Conservation (phyloP, 2,797 vertebrate species). For the Channallabes apus region DNA sequence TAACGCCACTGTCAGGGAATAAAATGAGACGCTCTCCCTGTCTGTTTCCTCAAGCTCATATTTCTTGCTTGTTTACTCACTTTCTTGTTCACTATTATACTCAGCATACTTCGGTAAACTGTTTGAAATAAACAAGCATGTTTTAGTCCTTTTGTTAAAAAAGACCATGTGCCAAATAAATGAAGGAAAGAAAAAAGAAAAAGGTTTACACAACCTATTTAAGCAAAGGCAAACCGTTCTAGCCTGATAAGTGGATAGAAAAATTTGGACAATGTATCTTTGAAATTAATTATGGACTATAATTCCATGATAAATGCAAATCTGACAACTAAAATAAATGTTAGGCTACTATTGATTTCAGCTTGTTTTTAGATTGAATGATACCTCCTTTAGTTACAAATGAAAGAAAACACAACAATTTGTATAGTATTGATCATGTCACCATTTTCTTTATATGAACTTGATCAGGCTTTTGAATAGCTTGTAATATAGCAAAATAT, state of each 20-base stretch:
- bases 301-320: neutral
- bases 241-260: neutral
- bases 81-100: slow-evolving; percentile 1
- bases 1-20: slow-evolving; percentile 64
- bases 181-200: neutral
- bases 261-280: neutral
- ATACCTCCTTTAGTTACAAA: neutral
- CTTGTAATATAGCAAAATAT: too few relatives aligned
- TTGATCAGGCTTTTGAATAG: neutral
- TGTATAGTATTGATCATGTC: neutral
- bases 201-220: neutral
- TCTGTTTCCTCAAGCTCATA: slow-evolving; percentile 18
- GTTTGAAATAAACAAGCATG: neutral
- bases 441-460: neutral
- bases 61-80: slow-evolving; percentile 21
- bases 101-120: neutral
- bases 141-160: neutral
- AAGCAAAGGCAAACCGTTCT: neutral
- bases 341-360: slow-evolving; percentile 2
- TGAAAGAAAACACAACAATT: neutral
- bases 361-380: neutral
- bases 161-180: neutral
- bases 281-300: neutral
- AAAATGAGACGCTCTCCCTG: slow-evolving; percentile 60
- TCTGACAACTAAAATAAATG: neutral